These are phyloP conservation scores for Leucophora obtusa DNA, from an alignment of 2,888 invertebrate genomes.

Conservation along the genomic window DNA sequence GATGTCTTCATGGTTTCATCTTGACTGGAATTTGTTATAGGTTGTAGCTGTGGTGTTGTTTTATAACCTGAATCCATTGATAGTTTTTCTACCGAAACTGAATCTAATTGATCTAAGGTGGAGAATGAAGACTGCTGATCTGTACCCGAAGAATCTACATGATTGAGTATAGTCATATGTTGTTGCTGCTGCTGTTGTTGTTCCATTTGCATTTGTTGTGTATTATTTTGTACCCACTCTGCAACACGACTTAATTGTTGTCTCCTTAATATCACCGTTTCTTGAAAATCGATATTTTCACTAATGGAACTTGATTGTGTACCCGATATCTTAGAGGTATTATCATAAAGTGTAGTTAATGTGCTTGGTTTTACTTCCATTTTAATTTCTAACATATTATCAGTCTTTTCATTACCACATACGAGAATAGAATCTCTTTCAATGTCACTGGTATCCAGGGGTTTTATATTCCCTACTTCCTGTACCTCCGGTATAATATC, in stretches of 20 bases:
- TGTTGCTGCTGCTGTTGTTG: constrained; percentile 53
- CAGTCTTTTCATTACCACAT: constrained; percentile 62
- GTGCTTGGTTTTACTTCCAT: constrained; percentile 32
- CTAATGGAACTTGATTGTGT: constrained; percentile 76
- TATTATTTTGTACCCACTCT: constrained; percentile 87
- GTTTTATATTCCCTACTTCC: not conserved
- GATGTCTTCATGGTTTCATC: constrained; percentile 70
- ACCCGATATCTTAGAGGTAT: constrained; percentile 73
- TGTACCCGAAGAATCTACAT: constrained; percentile 70
- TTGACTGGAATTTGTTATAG: constrained; percentile 61
- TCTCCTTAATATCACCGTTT: constrained; percentile 80
- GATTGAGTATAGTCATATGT: constrained; percentile 47
- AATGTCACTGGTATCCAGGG: not conserved
- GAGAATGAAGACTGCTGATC: constrained; percentile 73
- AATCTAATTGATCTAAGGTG: constrained; percentile 74
- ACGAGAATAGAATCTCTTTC: constrained; percentile 21
- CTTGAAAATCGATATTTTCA: constrained; percentile 76
- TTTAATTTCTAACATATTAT: constrained; percentile 67
- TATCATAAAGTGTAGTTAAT: constrained; percentile 44
- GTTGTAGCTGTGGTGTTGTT: constrained; percentile 73
- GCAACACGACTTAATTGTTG: constrained; percentile 85
- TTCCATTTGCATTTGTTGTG: constrained; percentile 79
- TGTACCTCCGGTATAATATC: not conserved
- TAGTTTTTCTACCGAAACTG: constrained; percentile 76
- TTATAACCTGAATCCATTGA: constrained; percentile 78